Percentiles rank a stretch among this genome's conserved stretches.
These are phyloP conservation scores for Rhadina sibilatrix DNA, from an alignment of 2,113 vertebrate species.

Conservation along the genomic window DNA sequence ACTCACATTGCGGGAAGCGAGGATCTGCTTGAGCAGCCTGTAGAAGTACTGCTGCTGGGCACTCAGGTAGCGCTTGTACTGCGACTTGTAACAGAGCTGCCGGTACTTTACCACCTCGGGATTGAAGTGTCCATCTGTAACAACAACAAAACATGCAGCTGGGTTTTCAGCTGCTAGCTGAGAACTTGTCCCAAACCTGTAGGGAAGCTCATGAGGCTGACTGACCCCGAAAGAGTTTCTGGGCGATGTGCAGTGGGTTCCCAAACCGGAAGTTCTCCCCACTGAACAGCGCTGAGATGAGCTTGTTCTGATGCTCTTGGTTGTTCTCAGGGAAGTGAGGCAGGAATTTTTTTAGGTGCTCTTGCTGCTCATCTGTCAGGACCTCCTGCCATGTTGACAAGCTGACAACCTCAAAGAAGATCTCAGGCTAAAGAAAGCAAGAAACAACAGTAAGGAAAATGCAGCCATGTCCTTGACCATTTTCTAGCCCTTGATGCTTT, in stretches of 20 bases:
- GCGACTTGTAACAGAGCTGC: constrained; percentile 90
- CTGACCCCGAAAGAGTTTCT: constrained; percentile 92
- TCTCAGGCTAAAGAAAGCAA: constrained; percentile 81
- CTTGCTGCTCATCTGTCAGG: constrained; percentile 84
- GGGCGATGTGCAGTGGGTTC: constrained; percentile 91
- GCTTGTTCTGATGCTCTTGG: constrained; percentile 78
- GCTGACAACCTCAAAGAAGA: constrained; percentile 95
- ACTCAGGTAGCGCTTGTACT: constrained; percentile 87
- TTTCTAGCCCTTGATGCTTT: not conserved
- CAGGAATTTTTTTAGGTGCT: constrained; percentile 90
- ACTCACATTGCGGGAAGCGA: constrained; percentile 91
- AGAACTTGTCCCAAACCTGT: rapidly evolving
- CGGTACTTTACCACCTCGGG: constrained; percentile 97
- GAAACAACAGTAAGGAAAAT: not conserved
- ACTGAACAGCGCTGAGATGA: constrained; percentile 82
- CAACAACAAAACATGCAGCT: not conserved
- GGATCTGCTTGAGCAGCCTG: constrained; percentile 89
- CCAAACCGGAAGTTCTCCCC: constrained; percentile 91
- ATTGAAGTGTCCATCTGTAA: constrained; percentile 92
- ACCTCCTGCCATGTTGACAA: constrained; percentile 90
- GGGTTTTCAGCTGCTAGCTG: not conserved
- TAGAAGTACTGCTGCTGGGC: constrained; percentile 96
- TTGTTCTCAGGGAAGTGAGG: constrained; percentile 86
- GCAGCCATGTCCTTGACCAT: rapidly evolving
- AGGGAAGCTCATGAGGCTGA: rapidly evolving